These are phyloP conservation scores for Vannuccia rotundouncinata DNA, from an alignment of 2,888 invertebrate genomes.

Conservation along the genomic window DNA sequence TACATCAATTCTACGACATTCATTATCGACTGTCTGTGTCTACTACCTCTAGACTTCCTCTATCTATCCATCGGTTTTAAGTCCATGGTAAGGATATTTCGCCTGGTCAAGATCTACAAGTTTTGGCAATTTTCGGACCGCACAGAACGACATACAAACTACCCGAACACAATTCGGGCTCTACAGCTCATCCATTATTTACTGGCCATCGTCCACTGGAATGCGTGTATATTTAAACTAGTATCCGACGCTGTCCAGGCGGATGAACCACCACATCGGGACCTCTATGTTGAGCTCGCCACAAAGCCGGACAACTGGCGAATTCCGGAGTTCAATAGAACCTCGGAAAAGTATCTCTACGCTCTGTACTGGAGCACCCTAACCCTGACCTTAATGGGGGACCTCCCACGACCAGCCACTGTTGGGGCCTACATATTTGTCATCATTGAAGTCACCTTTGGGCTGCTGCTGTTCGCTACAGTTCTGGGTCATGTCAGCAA, in stretches of 20 bases:
- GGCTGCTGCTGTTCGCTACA: slow-evolving; percentile 85
- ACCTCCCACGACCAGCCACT: slow-evolving; percentile 69
- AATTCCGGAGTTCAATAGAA: not conserved
- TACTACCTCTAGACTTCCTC: slow-evolving; percentile 91
- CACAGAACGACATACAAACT: slow-evolving; percentile 95
- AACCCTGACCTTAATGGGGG: slow-evolving; percentile 88
- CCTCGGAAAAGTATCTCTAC: slow-evolving; percentile 67
- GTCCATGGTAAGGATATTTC: slow-evolving; percentile 86
- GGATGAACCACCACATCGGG: not conserved
- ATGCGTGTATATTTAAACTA: slow-evolving; percentile 87
- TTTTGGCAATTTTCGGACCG: slow-evolving; percentile 98
- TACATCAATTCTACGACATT: slow-evolving; percentile 96
- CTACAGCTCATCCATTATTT: slow-evolving; percentile 68
- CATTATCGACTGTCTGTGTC: slow-evolving; percentile 95
- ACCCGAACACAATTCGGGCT: slow-evolving; percentile 76
- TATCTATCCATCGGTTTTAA: slow-evolving; percentile 90
- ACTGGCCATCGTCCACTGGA: slow-evolving; percentile 98
- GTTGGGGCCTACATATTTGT: slow-evolving; percentile 87
- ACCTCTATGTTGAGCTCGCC: not conserved
- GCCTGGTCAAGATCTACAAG: slow-evolving; percentile 90
- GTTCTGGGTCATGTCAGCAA: slow-evolving; percentile 94
- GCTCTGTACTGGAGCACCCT: slow-evolving; percentile 97
- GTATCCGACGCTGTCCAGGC: not conserved
- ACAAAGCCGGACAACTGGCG: not conserved
- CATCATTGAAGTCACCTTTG: slow-evolving; percentile 85